Conservation (phyloP, 23 tunicate species). For the Trididemnum clinides region DNA sequence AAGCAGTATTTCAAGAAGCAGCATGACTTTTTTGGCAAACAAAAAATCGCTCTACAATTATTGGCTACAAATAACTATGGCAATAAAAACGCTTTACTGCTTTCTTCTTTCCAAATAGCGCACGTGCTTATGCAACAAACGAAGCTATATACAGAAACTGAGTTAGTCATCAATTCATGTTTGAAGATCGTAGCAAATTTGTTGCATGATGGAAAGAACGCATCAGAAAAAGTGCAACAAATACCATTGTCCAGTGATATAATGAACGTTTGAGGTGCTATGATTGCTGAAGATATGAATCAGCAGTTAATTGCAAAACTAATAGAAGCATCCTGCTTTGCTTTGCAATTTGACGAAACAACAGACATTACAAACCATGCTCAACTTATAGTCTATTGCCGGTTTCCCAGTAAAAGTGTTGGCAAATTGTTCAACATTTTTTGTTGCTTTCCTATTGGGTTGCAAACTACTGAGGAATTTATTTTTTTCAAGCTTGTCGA, state of each 20-base stretch:
- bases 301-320: conserved; percentile 48
- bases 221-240: conserved; percentile 52
- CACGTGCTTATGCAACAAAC: conserved; percentile 44
- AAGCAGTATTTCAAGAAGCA: conserved; percentile 39
- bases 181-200: conserved; percentile 45
- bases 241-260: conserved; percentile 60
- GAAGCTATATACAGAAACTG: conserved; percentile 50
- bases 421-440: conserved; percentile 14
- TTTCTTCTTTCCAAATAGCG: conserved; percentile 37
- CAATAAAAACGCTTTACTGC: conserved; percentile 25
- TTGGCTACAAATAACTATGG: conserved; percentile 12
- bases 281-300: conserved; percentile 52
- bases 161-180: conserved; percentile 44
- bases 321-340: conserved; percentile 56
- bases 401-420: conserved; percentile 38
- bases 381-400: conserved; percentile 51
- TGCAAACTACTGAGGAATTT: conserved; percentile 31
- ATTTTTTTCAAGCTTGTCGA: conserved; percentile 55
- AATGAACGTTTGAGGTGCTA: conserved; percentile 22
- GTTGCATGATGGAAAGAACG: conserved; percentile 52
- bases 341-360: conserved; percentile 72
- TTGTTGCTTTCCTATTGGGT: conserved; percentile 39
- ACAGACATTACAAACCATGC: conserved; percentile 59
- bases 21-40: conserved; percentile 25
- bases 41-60: not conserved